A percentile compares a stretch with the other conserved stretches of the same genome.
phyloP scores from a whole-genome alignment of 2,113 vertebrate genomes.

The Noturus placidus region DNA sequence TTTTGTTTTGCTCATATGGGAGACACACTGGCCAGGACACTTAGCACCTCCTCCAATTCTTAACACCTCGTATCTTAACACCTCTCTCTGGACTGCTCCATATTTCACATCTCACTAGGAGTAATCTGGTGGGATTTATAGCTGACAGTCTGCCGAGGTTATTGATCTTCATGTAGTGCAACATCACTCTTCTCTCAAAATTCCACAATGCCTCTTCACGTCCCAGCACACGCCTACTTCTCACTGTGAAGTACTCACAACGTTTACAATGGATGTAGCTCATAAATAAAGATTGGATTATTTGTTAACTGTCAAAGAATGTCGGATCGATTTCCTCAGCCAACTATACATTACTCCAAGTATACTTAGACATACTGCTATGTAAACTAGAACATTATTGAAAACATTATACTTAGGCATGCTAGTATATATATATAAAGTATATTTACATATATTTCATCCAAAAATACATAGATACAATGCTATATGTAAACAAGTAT shows the following conservation, averaged over 20 bases:
- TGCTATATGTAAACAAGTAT: not conserved
- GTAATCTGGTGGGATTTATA: constrained; percentile 25
- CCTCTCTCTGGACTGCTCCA: not conserved
- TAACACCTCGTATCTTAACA: constrained; percentile 1
- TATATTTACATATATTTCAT: not conserved
- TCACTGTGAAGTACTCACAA: constrained; percentile 5
- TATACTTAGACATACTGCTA: not conserved
- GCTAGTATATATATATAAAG: not conserved
- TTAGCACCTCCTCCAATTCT: constrained; percentile 33
- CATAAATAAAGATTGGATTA: not conserved
- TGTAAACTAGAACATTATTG: too few relatives aligned
- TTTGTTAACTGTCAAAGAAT: not conserved
- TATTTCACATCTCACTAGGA: constrained; percentile 17
- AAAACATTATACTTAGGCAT: not conserved
- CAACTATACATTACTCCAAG: not conserved
- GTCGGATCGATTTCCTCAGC: not conserved
- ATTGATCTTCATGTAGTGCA: constrained; percentile 40
- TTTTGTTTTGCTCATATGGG: constrained; percentile 14
- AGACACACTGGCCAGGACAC: not conserved
- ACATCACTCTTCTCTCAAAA: constrained; percentile 18
- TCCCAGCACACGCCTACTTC: constrained; percentile 8
- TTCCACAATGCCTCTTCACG: constrained; percentile 16
- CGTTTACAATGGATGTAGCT: not conserved
- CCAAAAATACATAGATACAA: not conserved
- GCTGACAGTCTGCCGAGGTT: constrained; percentile 40